Conservation (phyloP, 2,888 invertebrate species). For the Drosophila pseudotalamancana region DNA sequence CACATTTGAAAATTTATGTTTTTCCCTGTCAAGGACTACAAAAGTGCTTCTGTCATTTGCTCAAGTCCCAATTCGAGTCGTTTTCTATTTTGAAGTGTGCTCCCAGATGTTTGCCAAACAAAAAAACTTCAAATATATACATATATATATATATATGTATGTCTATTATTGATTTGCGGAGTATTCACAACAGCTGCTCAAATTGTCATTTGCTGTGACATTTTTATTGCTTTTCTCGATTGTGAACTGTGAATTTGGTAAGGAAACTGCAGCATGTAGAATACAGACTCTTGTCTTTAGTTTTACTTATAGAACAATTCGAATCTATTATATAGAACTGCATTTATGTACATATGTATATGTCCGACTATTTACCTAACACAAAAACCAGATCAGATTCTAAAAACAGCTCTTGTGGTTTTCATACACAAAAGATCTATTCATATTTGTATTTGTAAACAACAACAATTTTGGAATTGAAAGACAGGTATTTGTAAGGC, state of each 20-base stretch:
- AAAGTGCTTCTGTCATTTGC: slow-evolving; percentile 32
- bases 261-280: too few relatives aligned
- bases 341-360: too few relatives aligned
- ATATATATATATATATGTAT: not conserved
- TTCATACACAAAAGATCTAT: too few relatives aligned
- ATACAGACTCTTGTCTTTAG: too few relatives aligned
- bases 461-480: too few relatives aligned
- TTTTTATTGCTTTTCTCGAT: slow-evolving; percentile 11
- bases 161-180: slow-evolving; percentile 43
- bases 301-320: too few relatives aligned
- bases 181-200: slow-evolving; percentile 14
- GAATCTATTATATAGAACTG: too few relatives aligned
- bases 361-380: too few relatives aligned
- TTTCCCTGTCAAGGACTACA: not conserved
- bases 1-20: slow-evolving; percentile 20
- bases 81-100: slow-evolving; percentile 36
- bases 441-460: slow-evolving; percentile 19
- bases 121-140: not conserved
- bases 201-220: slow-evolving; percentile 28
- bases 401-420: too few relatives aligned
- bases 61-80: slow-evolving; percentile 1
- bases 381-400: too few relatives aligned
- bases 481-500: slow-evolving; percentile 19
- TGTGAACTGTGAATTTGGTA: slow-evolving; percentile 10
- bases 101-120: slow-evolving; percentile 33